phyloP scores from a whole-genome alignment of 2,113 vertebrate species.

The Nycticebus coucang region DNA sequence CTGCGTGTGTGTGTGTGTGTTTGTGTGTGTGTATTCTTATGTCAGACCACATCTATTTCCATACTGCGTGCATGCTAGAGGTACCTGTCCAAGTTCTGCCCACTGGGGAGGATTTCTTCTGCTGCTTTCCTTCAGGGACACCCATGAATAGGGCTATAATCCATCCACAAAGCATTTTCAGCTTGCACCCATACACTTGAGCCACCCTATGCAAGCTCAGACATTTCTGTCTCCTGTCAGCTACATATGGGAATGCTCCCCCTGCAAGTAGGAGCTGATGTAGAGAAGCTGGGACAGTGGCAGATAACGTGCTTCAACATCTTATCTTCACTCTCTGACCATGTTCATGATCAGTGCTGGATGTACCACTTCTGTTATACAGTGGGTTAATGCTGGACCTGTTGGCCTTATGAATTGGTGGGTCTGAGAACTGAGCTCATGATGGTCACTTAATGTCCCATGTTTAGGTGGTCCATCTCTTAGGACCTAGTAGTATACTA shows the following conservation, averaged over 20 bases:
- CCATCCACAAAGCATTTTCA: background rate
- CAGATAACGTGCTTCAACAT: background rate
- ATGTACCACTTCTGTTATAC: background rate
- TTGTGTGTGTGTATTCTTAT: background rate
- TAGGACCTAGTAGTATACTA: background rate
- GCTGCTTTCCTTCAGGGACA: background rate
- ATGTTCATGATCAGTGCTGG: background rate
- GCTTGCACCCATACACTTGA: background rate
- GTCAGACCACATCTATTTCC: background rate
- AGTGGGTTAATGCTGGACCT: background rate
- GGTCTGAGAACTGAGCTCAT: background rate
- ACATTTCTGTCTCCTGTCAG: background rate
- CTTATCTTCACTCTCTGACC: background rate
- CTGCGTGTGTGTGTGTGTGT: no score
- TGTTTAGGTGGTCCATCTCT: background rate
- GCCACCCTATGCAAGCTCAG: background rate
- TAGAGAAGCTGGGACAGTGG: background rate
- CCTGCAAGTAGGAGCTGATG: background rate
- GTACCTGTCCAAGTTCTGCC: background rate
- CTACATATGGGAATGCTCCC: background rate
- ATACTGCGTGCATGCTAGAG: background rate
- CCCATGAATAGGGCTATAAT: background rate
- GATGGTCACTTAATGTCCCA: background rate
- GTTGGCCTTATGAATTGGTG: background rate
- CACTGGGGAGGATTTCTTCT: background rate